These are phyloP conservation scores for Thera obeliscata DNA, from an alignment of 2,888 invertebrate species.

Conservation along the genomic window DNA sequence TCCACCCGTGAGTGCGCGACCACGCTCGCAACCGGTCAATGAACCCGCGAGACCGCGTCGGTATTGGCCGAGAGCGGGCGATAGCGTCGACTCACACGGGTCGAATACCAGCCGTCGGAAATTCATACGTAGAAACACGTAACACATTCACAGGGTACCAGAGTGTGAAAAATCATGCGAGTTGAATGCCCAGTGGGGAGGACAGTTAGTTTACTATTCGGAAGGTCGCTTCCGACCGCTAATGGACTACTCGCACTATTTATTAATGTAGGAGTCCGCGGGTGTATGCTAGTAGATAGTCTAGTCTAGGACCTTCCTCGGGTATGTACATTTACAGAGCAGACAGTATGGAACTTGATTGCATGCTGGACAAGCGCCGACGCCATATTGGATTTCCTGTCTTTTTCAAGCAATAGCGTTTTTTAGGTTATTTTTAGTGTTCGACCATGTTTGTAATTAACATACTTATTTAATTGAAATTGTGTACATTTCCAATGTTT, in stretches of 20 bases:
- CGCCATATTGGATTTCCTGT: slow-evolving; percentile 37
- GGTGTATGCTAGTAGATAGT: slow-evolving; percentile 50
- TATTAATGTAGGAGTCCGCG: too few relatives aligned
- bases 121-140: slow-evolving; percentile 64
- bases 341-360: slow-evolving; percentile 58
- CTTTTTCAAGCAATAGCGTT: neutral
- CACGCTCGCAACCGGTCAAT: slow-evolving; percentile 26
- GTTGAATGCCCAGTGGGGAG: slow-evolving; percentile 54
- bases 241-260: slow-evolving; percentile 27
- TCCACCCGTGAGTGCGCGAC: slow-evolving; percentile 51
- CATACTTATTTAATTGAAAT: neutral
- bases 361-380: slow-evolving; percentile 59
- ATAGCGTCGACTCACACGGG: slow-evolving; percentile 48
- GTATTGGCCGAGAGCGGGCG: slow-evolving; percentile 46
- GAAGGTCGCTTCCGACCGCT: slow-evolving; percentile 64
- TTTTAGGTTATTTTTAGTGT: neutral
- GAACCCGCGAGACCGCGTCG: slow-evolving; percentile 42
- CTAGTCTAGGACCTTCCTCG: slow-evolving; percentile 50
- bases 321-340: slow-evolving; percentile 70
- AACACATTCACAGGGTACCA: slow-evolving; percentile 73
- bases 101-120: slow-evolving; percentile 48
- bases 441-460: neutral
- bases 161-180: slow-evolving; percentile 69
- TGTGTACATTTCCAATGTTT: neutral
- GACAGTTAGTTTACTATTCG: slow-evolving; percentile 69